Evolutionary conservation across 2,113 vertebrate genomes (phyloP).

Genomic region (Cololabis saira): DNA sequence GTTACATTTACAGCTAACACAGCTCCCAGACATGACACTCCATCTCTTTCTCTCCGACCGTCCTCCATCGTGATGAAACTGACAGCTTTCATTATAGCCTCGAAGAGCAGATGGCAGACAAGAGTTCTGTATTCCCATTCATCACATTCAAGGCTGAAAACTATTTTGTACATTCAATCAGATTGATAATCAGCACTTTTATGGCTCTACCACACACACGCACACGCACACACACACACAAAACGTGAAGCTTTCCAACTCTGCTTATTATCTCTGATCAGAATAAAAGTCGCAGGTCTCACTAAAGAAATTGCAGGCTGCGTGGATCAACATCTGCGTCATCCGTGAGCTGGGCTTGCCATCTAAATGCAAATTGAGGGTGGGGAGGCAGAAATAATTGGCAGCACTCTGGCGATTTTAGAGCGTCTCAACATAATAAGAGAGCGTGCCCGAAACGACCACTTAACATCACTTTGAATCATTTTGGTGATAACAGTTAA

Average conservation of each 20-base stretch:
- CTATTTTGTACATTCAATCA: conserved; percentile 9
- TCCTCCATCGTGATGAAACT: conserved; percentile 18
- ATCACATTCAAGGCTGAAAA: conserved; percentile 5
- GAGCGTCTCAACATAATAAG: conserved; percentile 37
- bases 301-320: conserved; percentile 21
- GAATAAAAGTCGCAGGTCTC: conserved; percentile 2
- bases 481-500: conserved; percentile 2
- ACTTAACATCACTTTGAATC: conserved; percentile 15
- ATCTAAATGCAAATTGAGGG: conserved; percentile 26
- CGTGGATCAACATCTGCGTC: conserved; percentile 5
- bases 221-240: conserved; percentile 12
- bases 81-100: conserved; percentile 37
- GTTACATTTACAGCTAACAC: conserved; percentile 49
- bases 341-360: conserved; percentile 5
- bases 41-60: conserved; percentile 3
- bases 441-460: conserved; percentile 22
- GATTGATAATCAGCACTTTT: conserved; percentile 13
- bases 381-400: not conserved
- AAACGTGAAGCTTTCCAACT: not conserved
- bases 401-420: conserved; percentile 12
- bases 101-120: conserved; percentile 16
- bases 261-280: conserved; percentile 7
- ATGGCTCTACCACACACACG: conserved; percentile 8
- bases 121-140: not conserved
- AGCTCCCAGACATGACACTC: conserved; percentile 46